These are phyloP conservation scores for Lithosia quadra DNA, from an alignment of 2,888 invertebrate genomes.

Conservation along the genomic window DNA sequence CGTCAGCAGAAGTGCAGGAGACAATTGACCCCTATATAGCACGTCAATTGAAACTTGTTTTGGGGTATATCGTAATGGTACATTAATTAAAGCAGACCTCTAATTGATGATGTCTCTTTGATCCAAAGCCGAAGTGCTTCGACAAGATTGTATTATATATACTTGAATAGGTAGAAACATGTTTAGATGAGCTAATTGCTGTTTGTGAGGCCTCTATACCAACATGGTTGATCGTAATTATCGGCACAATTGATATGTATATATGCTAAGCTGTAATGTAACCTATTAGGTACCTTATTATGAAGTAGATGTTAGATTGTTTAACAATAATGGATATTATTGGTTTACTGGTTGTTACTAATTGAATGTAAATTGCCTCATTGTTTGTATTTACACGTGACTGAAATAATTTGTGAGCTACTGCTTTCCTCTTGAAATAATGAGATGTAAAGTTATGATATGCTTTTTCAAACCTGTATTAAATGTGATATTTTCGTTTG, in stretches of 20 bases:
- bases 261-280: slow-evolving; percentile 1
- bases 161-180: slow-evolving; percentile 25
- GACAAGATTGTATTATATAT: slow-evolving; percentile 43
- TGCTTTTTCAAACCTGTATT: background rate
- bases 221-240: slow-evolving; percentile 23
- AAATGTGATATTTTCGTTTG: background rate
- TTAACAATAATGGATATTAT: background rate
- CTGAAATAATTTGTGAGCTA: background rate
- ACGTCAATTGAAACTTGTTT: slow-evolving; percentile 67
- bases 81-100: slow-evolving; percentile 66
- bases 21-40: slow-evolving; percentile 74
- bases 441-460: background rate
- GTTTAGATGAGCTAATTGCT: slow-evolving; percentile 36
- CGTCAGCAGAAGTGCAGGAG: slow-evolving; percentile 39
- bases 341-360: slow-evolving; percentile 3
- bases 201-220: slow-evolving; percentile 13
- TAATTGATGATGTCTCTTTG: slow-evolving; percentile 53
- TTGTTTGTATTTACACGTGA: background rate
- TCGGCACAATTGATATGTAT: slow-evolving; percentile 18
- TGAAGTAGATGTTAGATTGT: slow-evolving; percentile 1
- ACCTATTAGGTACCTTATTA: slow-evolving; percentile 7
- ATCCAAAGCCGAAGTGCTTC: slow-evolving; percentile 38
- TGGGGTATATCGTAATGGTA: slow-evolving; percentile 65
- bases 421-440: background rate
- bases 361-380: slow-evolving; percentile 3